Conservation (phyloP, 2,113 vertebrate genomes). For the Recurvirostra avosetta region DNA sequence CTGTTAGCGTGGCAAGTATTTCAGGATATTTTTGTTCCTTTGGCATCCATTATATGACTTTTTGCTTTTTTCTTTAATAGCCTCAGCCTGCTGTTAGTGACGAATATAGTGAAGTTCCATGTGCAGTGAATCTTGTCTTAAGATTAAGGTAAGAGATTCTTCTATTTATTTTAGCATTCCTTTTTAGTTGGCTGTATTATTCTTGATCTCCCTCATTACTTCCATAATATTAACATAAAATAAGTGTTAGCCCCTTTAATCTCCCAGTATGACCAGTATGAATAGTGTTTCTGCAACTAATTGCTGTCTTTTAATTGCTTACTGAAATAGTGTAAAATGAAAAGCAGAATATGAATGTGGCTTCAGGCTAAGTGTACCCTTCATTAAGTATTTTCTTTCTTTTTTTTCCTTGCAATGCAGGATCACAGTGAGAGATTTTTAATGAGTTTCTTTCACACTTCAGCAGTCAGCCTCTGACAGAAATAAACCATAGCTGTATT, state of each 20-base stretch:
- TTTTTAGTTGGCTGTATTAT: neutral
- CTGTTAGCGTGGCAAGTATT: neutral
- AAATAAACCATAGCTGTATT: slow-evolving; percentile 73
- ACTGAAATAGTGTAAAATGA: slow-evolving; percentile 36
- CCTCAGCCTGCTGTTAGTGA: slow-evolving; percentile 80
- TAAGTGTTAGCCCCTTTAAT: slow-evolving; percentile 53
- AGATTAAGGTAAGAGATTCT: slow-evolving; percentile 87
- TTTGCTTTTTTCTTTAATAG: slow-evolving; percentile 65
- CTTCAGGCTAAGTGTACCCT: slow-evolving; percentile 62
- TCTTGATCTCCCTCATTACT: slow-evolving; percentile 45
- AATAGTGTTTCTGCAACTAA: slow-evolving; percentile 59
- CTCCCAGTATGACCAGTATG: slow-evolving; percentile 49
- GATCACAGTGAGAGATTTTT: slow-evolving; percentile 80
- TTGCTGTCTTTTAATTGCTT: slow-evolving; percentile 66
- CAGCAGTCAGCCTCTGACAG: slow-evolving; percentile 71
- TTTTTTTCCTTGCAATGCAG: slow-evolving; percentile 50
- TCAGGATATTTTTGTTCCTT: neutral
- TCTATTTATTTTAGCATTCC: slow-evolving; percentile 17
- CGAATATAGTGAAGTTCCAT: slow-evolving; percentile 77
- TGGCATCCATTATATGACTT: neutral
- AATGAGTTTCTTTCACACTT: slow-evolving; percentile 82
- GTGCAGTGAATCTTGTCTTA: slow-evolving; percentile 92
- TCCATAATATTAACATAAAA: slow-evolving; percentile 62
- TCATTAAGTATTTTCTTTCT: slow-evolving; percentile 69
- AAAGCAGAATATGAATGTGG: slow-evolving; percentile 52